Conservation (phyloP, 2,888 invertebrate genomes). For the Parapristionchus giblindavisi region DNA sequence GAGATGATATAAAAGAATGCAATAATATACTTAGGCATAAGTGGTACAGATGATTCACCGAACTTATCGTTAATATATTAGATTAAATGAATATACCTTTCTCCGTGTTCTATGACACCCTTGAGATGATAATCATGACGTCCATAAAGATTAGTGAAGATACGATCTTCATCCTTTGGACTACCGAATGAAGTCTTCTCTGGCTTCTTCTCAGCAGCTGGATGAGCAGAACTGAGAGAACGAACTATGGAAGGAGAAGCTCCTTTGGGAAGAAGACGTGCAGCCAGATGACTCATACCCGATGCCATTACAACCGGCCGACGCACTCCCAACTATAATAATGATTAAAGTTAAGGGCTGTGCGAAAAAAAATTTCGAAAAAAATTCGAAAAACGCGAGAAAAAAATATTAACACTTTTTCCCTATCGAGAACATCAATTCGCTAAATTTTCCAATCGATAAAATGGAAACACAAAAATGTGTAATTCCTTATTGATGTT, state of each 20-base stretch:
- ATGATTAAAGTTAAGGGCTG: not conserved
- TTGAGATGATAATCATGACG: constrained; percentile 90
- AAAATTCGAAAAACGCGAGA: too few species aligned
- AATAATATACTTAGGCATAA: too few species aligned
- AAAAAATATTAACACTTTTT: too few species aligned
- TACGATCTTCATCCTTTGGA: constrained; percentile 88
- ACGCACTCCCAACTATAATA: constrained; percentile 10
- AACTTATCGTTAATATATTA: too few species aligned
- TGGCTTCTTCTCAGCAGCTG: constrained; percentile 57
- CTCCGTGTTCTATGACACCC: constrained; percentile 81
- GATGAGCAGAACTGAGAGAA: constrained; percentile 40
- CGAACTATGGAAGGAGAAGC: constrained; percentile 19
- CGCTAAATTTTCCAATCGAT: too few species aligned
- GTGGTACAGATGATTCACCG: too few species aligned
- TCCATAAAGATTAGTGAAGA: constrained; percentile 98
- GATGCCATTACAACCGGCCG: constrained; percentile 32
- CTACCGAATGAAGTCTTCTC: constrained; percentile 80
- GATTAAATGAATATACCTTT: constrained; percentile 28
- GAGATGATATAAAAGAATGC: too few species aligned
- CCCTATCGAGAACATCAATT: too few species aligned
- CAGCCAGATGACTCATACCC: constrained; percentile 38
- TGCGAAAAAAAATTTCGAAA: not conserved
- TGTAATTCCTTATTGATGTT: too few species aligned
- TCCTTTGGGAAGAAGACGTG: constrained; percentile 26
- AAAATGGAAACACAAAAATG: too few species aligned